These are phyloP conservation scores for Sula dactylatra DNA, from an alignment of 2,113 vertebrate genomes.

Conservation along the genomic window DNA sequence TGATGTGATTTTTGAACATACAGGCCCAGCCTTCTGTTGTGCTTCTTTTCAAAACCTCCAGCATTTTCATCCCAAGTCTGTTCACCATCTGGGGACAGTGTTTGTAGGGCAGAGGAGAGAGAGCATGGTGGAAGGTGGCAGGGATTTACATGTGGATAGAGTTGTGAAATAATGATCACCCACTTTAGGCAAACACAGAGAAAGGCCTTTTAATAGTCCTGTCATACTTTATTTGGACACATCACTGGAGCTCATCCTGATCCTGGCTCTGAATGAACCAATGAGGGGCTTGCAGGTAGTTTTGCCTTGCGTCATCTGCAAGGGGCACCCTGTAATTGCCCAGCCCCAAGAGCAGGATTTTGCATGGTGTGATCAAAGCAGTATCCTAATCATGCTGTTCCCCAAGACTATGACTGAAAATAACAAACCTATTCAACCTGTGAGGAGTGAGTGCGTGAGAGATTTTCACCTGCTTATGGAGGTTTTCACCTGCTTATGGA, in stretches of 20 bases:
- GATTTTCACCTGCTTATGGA: constrained; percentile 39
- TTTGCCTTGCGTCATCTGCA: background rate
- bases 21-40: background rate
- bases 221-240: background rate
- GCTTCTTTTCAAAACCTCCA: background rate
- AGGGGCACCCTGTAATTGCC: background rate
- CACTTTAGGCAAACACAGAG: background rate
- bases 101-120: background rate
- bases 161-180: constrained; percentile 11
- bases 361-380: constrained; percentile 40
- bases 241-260: background rate
- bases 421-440: constrained; percentile 41
- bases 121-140: background rate
- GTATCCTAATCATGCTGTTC: background rate
- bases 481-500: background rate
- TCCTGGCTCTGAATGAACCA: background rate
- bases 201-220: background rate
- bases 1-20: background rate
- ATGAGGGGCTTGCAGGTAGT: background rate
- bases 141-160: background rate
- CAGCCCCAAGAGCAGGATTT: background rate
- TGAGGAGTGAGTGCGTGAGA: background rate
- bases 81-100: background rate
- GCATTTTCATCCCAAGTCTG: background rate
- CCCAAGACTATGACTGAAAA: background rate